A percentile compares a stretch with the other conserved stretches of the same genome.
Evolutionary conservation across 2,113 vertebrate species (phyloP).

Genomic region (Chamaetylas fuelleborni): DNA sequence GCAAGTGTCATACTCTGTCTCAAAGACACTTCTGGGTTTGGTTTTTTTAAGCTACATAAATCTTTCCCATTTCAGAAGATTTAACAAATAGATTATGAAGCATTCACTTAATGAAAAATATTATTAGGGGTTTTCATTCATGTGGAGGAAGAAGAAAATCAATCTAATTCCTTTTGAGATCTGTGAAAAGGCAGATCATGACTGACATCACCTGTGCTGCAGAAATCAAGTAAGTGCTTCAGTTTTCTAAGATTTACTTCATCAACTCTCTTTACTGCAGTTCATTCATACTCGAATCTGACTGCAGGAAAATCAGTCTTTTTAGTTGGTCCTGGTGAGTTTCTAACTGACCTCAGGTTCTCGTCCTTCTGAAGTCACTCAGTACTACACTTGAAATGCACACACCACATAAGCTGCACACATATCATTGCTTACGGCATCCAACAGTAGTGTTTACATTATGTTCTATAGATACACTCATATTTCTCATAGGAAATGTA

Average conservation of each 20-base stretch:
- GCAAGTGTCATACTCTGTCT: not conserved
- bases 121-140: not conserved
- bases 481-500: not conserved
- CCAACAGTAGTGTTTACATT: not conserved
- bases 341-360: not conserved
- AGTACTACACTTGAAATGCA: not conserved
- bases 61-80: not conserved
- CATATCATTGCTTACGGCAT: not conserved
- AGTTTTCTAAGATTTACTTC: not conserved
- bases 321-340: not conserved
- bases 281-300: not conserved
- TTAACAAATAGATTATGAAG: not conserved
- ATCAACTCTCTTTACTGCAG: not conserved
- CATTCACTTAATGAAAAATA: not conserved
- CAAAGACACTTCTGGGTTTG: not conserved
- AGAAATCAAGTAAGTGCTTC: not conserved
- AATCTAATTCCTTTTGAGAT: not conserved
- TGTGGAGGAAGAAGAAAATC: fast-evolving
- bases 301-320: not conserved
- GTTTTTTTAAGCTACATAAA: not conserved
- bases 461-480: not conserved
- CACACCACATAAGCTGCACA: not conserved
- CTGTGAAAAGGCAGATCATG: not conserved
- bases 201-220: not conserved
- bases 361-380: not conserved